Base-by-base conservation (phyloP, 2,113 vertebrate species). In the Cairina moschata region DNA sequence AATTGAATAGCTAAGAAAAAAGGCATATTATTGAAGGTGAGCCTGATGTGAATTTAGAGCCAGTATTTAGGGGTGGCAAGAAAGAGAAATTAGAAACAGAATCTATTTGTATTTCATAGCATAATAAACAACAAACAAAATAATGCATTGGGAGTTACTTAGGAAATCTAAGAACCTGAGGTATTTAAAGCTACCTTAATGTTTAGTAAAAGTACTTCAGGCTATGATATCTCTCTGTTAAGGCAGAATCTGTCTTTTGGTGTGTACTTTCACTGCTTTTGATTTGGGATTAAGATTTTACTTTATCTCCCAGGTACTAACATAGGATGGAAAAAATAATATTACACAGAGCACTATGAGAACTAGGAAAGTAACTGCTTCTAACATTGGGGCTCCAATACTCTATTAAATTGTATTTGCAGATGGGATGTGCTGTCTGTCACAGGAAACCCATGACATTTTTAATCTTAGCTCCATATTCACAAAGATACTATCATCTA, bases 301-400 rank as follows among this genome's bases (percentile, higher is more conserved):
- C 12, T 83, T 34, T 60, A 48, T 29, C 5, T 83, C 7, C 23
- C 38, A 86, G 40, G 13, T 63, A 46, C 32, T 23, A 42, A 48
- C 0, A 5, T 36, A 66, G 71, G 38, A 40, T 4, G 1, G 9
- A 4, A 67, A 7, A 55, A 62, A 13, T 1, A 36, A 12, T 22
- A 9, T 66, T 31, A 42, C 40, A 31, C 17, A 42, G 63, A 42
- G 28, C 38, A 42, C 38, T 42, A 40, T 29, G 26, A 38, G 28
- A 63, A 20, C 10, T 48, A 9, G 29, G 20, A 40, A 86, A 79
- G 9, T 58, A 84, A 42, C 17, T 21, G 58, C 8, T 40, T 84
- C 13, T n/a, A 40, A 31, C 17, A 66, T 17, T 58, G 34, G 29
- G 29, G 4, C 34, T 84, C 31, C 44, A 87, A 6, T 58, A 26